Base-by-base conservation (phyloP, 2,113 vertebrate species). In the Apeltes quadracus region DNA sequence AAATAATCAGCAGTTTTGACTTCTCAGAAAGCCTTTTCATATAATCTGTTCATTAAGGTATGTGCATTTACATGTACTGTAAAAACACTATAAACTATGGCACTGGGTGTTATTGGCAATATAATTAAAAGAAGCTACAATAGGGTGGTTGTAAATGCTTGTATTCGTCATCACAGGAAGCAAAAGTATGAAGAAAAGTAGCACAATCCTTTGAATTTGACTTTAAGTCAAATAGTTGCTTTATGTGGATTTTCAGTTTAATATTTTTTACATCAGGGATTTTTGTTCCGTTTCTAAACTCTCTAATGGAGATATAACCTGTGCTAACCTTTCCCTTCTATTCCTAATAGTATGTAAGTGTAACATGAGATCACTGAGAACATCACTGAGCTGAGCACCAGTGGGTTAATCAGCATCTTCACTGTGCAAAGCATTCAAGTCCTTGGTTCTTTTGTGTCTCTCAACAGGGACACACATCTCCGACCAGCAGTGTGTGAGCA, bases 391-490 rank as follows among this genome's bases (percentile, higher is more conserved):
- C n/a, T n/a, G n/a, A n/a, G n/a, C n/a, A n/a, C n/a, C n/a, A n/a
- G n/a, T n/a, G n/a, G n/a, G n/a, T n/a, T n/a, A n/a, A n/a, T n/a
- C n/a, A n/a, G n/a, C n/a, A n/a, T n/a, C n/a, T n/a, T n/a, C n/a
- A n/a, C n/a, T n/a, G n/a, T n/a, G n/a, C n/a, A n/a, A n/a, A n/a
- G n/a, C n/a, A n/a, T n/a, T n/a, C n/a, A n/a, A n/a, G n/a, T n/a
- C n/a, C n/a, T 57, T 64, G 75, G 14, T 59, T 6, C 46, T 69
- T 82, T 67, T 85, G 54, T 82, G 34, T 79, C 32, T 83, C 56
- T 69, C 70, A 64, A 84, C 87, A 92, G 91, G 75, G 70, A 57
- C 71, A 72, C 68, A 58, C 69, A 56, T 69, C 39, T 34, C 38
- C n/a, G 36, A 80, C 72, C 63, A 61, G 72, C 50, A 54, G 12